Evolutionary conservation across 2,113 vertebrate genomes (phyloP), one percentile per base, ranked within the genome.

Genomic region (Leuciscus idus): DNA sequence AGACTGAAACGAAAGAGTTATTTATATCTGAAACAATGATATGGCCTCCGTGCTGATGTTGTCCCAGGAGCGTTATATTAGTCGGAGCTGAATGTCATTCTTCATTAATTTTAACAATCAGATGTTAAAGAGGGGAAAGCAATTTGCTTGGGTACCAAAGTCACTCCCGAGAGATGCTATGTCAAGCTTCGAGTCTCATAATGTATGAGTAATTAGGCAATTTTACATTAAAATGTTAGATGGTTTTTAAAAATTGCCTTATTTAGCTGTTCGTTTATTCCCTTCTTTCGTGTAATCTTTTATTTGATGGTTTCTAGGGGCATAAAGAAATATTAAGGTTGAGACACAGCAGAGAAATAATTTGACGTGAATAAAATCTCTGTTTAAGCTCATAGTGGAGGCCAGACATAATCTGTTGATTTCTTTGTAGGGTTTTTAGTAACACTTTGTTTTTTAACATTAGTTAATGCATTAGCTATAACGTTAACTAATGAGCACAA

Each of bases 41-140:
- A 57, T 12, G 30, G 57, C 50, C 33, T 68, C 23, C 46, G 7
- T n/a, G 19, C 55, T 86, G 57, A 76, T 72, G 26, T 84, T 62
- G 9, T 13, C 64, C 17, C 61, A 12, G 61, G 39, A 70, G 36
- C 4, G 66, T 78, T 85, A 50, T 33, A 72, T 64, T 78, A n/a
- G 64, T 55, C 48, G 11, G 68, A 73, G 80, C 72, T 43, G 55
- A 33, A 78, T 83, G 83, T 50, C 78, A 70, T 85, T 83, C 86
- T 64, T 61, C 77, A 85, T 87, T 82, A 82, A 89, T 85, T 89
- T 87, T 78, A 89, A 85, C 85, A 85, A 73, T 85, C 77, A 59
- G 46, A 82, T 74, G 77, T 89, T 85, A 78, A 89, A 50, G 33
- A 81, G 83, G 72, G 77, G 83, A 89, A 88, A 77, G 78, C 78